Conservation (phyloP, 1,140 invertebrate genomes). For the Drosophila willistoni region DNA sequence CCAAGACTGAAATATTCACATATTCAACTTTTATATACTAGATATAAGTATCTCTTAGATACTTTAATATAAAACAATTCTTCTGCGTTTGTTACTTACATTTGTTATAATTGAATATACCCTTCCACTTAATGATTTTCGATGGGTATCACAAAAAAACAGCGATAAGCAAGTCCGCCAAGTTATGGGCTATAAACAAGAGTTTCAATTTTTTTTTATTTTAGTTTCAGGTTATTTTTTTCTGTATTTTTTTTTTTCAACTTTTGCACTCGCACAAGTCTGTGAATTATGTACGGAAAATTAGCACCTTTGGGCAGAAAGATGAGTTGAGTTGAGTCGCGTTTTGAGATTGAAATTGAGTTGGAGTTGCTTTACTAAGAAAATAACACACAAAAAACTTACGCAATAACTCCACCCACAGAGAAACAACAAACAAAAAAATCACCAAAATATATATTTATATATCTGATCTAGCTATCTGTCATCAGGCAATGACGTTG, state of each 20-base stretch:
- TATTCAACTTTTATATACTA: too few relatives aligned
- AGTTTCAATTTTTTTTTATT: slow-evolving; percentile 44
- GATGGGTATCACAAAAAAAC: slow-evolving; percentile 10
- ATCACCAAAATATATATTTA: not conserved
- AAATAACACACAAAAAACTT: slow-evolving; percentile 12
- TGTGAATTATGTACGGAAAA: slow-evolving; percentile 77
- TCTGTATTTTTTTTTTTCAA: slow-evolving; percentile 43
- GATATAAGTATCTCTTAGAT: too few relatives aligned
- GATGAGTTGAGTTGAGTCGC: slow-evolving; percentile 2
- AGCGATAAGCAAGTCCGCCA: slow-evolving; percentile 21
- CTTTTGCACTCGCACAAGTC: slow-evolving; percentile 68
- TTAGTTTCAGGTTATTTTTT: slow-evolving; percentile 38
- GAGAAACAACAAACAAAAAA: not conserved
- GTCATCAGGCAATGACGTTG: slow-evolving; percentile 46
- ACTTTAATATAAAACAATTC: too few relatives aligned
- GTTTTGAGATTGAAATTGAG: slow-evolving; percentile 6
- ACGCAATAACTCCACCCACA: slow-evolving; percentile 28
- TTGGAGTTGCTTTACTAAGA: slow-evolving; percentile 1
- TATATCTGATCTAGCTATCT: slow-evolving; percentile 46
- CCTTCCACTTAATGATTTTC: not conserved
- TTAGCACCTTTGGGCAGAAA: slow-evolving; percentile 62
- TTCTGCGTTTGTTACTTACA: not conserved
- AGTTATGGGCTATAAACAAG: slow-evolving; percentile 67
- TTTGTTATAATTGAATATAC: not conserved
- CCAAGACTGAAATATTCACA: too few relatives aligned